Evolutionary conservation across 2,797 vertebrate genomes (phyloP), one percentile per base, ranked within the genome.

Genomic region (Danio aesculapii): DNA sequence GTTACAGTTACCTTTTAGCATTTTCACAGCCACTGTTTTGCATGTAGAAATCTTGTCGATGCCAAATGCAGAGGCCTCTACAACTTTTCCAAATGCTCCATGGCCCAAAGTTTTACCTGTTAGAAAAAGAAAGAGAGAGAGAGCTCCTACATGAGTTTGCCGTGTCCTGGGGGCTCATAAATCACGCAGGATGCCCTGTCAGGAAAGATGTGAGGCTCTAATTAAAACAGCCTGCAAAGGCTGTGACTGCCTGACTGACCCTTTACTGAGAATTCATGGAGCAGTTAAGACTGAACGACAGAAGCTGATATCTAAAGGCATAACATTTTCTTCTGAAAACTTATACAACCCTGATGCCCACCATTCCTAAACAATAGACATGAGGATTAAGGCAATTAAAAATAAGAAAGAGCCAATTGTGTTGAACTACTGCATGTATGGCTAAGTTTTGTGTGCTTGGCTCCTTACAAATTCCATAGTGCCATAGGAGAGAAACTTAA

Each of bases 11-110:
- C 97, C 97, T 97, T 99, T 99, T 52, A 99, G 93, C 97, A 98
- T 98, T 94, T 98, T 99, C 87, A 98, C 97, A 59, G 97, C 97
- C 83, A 98, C 97, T 8, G 96, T 99, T 94, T 98, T 99, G 94
- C 96, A 99, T 83, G 97, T 98, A 70, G 97, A 98, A 84, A 97
- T 93, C 90, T 97, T 99, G 93, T 98, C 96, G 72, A 98, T 98
- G 86, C 97, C 97, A 91, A 99, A 99, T 77, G 96, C 96, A 85
- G 96, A 97, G 1, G 97, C 97, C 67, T 98, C 97, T 87, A 98
- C 95, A 89, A 98, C 97, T 91, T 98, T 98, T 75, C 97, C 96
- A 91, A 98, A 99, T 82, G 97, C 97, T 87, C 97, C 97, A 53
- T 97, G 97, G 86, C 97, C 97, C 77, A 98, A 93, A 72, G 96